Conservation (phyloP, 1,140 invertebrate species). For the Brachionus koreanus region DNA sequence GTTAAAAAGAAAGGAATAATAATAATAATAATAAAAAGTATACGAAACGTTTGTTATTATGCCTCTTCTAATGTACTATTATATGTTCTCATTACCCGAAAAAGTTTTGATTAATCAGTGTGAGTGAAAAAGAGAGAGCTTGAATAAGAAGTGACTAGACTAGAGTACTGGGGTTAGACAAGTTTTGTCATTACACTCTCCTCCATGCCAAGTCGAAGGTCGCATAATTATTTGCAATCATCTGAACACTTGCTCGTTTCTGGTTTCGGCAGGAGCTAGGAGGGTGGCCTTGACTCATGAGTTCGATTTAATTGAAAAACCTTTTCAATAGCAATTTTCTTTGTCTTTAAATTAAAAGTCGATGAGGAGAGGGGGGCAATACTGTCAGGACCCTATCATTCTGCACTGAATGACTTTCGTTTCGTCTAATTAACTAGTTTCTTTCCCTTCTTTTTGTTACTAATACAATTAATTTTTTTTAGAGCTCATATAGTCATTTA, state of each 20-base stretch:
- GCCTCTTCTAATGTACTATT: neutral
- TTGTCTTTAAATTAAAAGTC: neutral
- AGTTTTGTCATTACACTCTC: neutral
- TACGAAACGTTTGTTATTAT: constrained; percentile 3
- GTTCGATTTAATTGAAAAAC: neutral
- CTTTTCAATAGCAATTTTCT: neutral
- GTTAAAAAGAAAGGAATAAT: neutral
- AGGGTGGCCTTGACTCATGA: neutral
- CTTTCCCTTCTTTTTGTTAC: neutral
- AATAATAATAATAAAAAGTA: neutral
- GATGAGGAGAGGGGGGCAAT: neutral
- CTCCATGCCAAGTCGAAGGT: neutral
- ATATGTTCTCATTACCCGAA: neutral
- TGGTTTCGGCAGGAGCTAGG: neutral
- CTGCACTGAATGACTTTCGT: neutral
- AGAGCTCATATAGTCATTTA: no score
- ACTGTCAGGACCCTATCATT: neutral
- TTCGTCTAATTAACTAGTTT: neutral
- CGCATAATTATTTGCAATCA: neutral
- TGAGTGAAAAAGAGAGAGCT: neutral
- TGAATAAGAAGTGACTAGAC: neutral
- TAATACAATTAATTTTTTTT: neutral
- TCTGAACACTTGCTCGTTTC: constrained; percentile 9
- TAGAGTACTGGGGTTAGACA: neutral
- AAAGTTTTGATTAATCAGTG: neutral